Conservation (phyloP, 2,113 vertebrate genomes). For the Campylomormyrus tamandua region DNA sequence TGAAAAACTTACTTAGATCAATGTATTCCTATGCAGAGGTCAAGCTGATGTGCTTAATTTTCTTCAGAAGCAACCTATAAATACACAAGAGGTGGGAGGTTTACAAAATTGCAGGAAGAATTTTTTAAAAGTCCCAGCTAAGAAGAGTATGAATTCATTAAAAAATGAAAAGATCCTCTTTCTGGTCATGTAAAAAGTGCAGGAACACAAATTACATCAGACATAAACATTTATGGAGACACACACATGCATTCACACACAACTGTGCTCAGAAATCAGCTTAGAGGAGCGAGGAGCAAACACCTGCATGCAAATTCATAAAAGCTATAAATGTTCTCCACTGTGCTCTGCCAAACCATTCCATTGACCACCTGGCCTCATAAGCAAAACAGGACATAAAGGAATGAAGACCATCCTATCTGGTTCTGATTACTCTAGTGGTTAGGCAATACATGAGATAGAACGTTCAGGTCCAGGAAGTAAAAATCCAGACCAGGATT, state of each 20-base stretch:
- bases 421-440: not conserved
- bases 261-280: not conserved
- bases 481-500: not conserved
- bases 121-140: not conserved
- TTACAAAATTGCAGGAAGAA: not conserved
- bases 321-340: not conserved
- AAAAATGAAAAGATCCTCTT: not conserved
- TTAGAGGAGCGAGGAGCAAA: not conserved
- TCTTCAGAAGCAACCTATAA: slow-evolving; percentile 3
- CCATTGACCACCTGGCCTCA: not conserved
- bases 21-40: not conserved
- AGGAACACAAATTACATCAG: not conserved
- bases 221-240: not conserved
- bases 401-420: not conserved
- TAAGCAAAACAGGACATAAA: not conserved
- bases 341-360: not conserved
- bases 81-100: not conserved
- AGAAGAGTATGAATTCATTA: not conserved
- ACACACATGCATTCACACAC: not conserved
- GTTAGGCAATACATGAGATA: not conserved
- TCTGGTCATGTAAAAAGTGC: not conserved
- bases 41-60: not conserved
- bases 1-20: not conserved
- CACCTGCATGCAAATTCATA: not conserved
- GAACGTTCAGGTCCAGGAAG: not conserved